Evolutionary conservation across 2,888 invertebrate species (phyloP), one percentile per base, ranked within the genome.

Genomic region (Schizotus pectinicornis): DNA sequence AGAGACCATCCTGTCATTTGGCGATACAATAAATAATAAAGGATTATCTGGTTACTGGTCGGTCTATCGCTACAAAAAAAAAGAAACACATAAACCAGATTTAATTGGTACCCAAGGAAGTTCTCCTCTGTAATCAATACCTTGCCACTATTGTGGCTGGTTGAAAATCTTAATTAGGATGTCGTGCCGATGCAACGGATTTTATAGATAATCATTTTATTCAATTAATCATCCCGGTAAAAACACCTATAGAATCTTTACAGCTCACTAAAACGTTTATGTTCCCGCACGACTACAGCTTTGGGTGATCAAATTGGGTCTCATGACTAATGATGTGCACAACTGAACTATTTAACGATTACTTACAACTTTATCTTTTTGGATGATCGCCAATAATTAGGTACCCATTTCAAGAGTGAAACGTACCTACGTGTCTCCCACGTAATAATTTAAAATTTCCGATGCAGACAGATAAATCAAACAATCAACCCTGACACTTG

Each of bases 191-290:
- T 39, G 50, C 39, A 42, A 45, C 49, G 58, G 53, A 53, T 48
- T 53, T 58, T 22, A 41, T 38, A 58, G 52, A 58, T 53, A 49
- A 35, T 49, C 37, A 58, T 58, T 57, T 52, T 42, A 52, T 57
- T 58, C 53, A 54, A 58, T 58, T 58, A 58, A 58, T 58, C 58
- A 58, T 58, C 58, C 39, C 49, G 13, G 43, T 58, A 54, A 58
- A 54, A 48, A 49, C 49, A 54, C 53, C 42, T 47, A 41, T 32
- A 36, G 14, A 41, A 55, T 42, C 22, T 53, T 38, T 36, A 45
- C 37, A 36, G 30, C 45, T 41, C 46, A 45, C 38, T 38, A 33
- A 41, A 50, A 34, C 34, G 30, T 37, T 53, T 31, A 9, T 31
- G 9, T 31, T 30, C 14, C 22, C 22, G 22, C 22, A 22, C 22